Evolutionary conservation across 1,140 invertebrate species (phyloP), one percentile per base, ranked within the genome.

Genomic region (Drosophila neocordata): DNA sequence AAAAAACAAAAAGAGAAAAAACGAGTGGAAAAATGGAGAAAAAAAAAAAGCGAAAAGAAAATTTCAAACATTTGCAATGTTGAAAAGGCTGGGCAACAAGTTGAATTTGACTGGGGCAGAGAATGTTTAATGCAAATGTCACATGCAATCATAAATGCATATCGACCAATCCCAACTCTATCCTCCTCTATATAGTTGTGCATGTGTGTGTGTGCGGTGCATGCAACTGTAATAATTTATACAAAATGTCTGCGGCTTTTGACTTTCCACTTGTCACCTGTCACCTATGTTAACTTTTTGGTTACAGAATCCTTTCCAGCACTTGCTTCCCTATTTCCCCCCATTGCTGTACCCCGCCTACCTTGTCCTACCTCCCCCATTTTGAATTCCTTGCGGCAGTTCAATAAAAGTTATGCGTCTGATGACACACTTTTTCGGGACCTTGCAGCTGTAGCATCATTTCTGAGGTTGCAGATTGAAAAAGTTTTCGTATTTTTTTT

Each of bases 341-440:
- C 12, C 35, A 22, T 7, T 20, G 22, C 22, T 20, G n/a, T 4
- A 31, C 27, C 0, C 7, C 41, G 7, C 15, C 41, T 8, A 13
- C 13, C 41, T 37, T 11, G 0, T 2, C 41, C 22, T 4, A 4
- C 2, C 22, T 24, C 8, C 7, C 13, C n/a, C 6, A 2, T 18
- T 44, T 8, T 35, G 35, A 68, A 12, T 58, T 41, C 56, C 35
- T 41, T 52, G 69, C 69, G 75, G 83, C 83, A 87, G 83, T 87
- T 87, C 83, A 87, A 87, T 87, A 87, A 85, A 88, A 87, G 83
- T 87, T 87, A 83, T 83, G 82, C 82, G 76, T 66, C 72, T 78
- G 78, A 79, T 87, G 83, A 88, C 83, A 87, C 83, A 87, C 57
- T 88, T 87, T 79, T 63, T 15, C 9, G 1, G 57, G 57, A 65